Evolutionary conservation across 1,140 invertebrate species (phyloP).

Genomic region (Ganaspis sp.): DNA sequence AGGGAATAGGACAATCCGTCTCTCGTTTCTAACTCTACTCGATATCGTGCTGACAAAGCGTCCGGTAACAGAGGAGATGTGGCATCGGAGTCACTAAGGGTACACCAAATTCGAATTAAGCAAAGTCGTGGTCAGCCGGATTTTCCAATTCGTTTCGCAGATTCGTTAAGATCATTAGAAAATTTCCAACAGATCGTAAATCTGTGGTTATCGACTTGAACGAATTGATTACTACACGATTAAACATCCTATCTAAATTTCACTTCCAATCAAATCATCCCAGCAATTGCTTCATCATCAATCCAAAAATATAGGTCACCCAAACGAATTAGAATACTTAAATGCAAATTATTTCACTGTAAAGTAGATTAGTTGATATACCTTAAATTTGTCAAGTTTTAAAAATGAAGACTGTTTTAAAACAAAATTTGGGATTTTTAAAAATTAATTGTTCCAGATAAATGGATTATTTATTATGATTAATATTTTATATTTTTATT

Average conservation of each 20-base stretch:
- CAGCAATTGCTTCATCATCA: too few relatives aligned
- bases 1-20: conserved; percentile 50
- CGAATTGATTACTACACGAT: background rate
- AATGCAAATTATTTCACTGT: too few relatives aligned
- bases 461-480: too few relatives aligned
- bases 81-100: conserved; percentile 18
- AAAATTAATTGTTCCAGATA: too few relatives aligned
- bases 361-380: too few relatives aligned
- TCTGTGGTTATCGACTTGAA: conserved; percentile 5
- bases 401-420: too few relatives aligned
- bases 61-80: conserved; percentile 24
- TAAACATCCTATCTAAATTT: background rate
- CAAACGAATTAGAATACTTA: too few relatives aligned
- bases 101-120: conserved; percentile 12
- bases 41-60: conserved; percentile 50
- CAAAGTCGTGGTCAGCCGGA: conserved; percentile 15
- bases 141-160: conserved; percentile 26
- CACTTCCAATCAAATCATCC: conserved; percentile 7
- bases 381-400: too few relatives aligned
- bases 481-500: too few relatives aligned
- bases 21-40: conserved; percentile 41
- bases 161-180: conserved; percentile 27
- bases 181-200: conserved; percentile 14
- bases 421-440: too few relatives aligned
- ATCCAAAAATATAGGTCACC: background rate